Percentiles rank a stretch among this genome's conserved stretches.
phyloP scores from a whole-genome alignment of 2,888 invertebrate species.

The Tipula lateralis region DNA sequence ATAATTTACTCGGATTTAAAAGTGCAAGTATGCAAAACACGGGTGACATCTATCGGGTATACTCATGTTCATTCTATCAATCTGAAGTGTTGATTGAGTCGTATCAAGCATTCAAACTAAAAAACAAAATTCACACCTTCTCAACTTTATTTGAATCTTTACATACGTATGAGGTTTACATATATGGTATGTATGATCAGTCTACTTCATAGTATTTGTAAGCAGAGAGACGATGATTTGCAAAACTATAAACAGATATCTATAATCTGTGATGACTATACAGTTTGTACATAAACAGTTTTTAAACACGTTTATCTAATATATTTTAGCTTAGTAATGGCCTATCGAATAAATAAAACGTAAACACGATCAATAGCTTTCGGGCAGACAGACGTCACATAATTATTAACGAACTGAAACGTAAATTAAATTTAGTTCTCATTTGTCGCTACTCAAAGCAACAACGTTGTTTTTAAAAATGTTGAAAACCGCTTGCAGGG shows the following conservation, averaged over 20 bases:
- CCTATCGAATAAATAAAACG: neutral
- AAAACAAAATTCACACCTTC: too few species aligned
- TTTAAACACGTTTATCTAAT: neutral
- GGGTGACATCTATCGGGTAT: too few species aligned
- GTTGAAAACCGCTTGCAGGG: neutral
- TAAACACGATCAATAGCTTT: neutral
- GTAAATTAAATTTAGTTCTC: neutral
- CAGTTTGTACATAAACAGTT: too few species aligned
- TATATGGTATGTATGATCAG: too few species aligned
- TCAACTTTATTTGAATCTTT: too few species aligned
- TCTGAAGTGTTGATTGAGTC: too few species aligned
- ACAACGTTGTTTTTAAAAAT: neutral
- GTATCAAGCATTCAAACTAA: too few species aligned
- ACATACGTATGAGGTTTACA: too few species aligned
- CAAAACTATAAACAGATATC: neutral
- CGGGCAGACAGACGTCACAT: neutral
- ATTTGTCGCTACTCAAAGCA: neutral
- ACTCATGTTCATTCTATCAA: too few species aligned
- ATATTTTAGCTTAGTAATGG: neutral
- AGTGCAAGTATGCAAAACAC: too few species aligned
- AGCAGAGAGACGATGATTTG: neutral
- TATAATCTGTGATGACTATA: too few species aligned
- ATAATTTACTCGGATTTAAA: too few species aligned
- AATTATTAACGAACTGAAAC: neutral
- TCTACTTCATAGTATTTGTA: neutral